Evolutionary conservation across 2,113 vertebrate genomes (phyloP).

Genomic region (Anas platyrhynchos): DNA sequence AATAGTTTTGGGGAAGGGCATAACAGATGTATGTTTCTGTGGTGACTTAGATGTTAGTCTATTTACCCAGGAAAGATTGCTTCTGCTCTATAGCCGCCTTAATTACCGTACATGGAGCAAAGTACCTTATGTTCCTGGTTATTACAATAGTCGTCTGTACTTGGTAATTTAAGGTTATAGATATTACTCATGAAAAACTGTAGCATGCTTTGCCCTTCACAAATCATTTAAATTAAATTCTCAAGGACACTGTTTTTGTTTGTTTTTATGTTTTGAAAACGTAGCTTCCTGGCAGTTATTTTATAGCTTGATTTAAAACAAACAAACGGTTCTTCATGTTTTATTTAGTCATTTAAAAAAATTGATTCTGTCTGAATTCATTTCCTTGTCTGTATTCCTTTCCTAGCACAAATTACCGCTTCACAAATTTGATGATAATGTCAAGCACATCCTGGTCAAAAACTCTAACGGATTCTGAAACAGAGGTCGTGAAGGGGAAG

Average conservation of each 20-base stretch:
- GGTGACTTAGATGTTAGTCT: neutral
- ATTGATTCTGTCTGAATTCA: neutral
- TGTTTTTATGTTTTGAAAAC: neutral
- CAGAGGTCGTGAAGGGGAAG: neutral
- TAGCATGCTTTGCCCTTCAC: neutral
- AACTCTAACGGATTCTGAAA: neutral
- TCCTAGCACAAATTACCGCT: neutral
- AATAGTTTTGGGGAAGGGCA: neutral
- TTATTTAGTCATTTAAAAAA: neutral
- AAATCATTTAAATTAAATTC: neutral
- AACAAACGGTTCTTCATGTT: neutral
- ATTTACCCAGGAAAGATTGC: neutral
- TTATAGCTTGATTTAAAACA: neutral
- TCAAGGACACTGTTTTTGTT: neutral
- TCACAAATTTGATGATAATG: neutral
- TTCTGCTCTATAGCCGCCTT: neutral
- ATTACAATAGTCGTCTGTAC: neutral
- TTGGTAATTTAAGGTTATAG: constrained; percentile 9
- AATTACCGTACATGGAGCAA: neutral
- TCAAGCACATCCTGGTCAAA: too few species aligned
- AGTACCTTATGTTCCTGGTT: neutral
- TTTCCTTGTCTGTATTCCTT: neutral
- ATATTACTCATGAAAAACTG: neutral
- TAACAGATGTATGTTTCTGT: neutral
- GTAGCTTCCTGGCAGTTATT: neutral